phyloP scores from a whole-genome alignment of 2,888 invertebrate species.

The Cerastis rubricosa region DNA sequence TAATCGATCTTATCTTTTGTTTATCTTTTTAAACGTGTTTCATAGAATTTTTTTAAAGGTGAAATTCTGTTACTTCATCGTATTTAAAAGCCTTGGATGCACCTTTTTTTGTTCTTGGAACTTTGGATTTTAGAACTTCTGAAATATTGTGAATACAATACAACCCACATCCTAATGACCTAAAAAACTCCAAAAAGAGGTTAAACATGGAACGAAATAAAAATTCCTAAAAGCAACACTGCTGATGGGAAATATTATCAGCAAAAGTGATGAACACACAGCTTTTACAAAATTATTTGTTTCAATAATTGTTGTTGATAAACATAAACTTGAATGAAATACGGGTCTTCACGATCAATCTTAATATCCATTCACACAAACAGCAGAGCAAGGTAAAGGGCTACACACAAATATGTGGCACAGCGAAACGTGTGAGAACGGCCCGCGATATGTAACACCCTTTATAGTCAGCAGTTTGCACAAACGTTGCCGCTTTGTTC shows the following conservation, averaged over 20 bases:
- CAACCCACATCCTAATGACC: background rate
- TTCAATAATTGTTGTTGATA: background rate
- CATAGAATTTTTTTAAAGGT: conserved; percentile 24
- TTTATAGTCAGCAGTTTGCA: conserved; percentile 57
- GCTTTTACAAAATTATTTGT: background rate
- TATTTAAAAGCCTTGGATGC: background rate
- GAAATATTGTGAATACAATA: background rate
- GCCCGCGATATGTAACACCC: conserved; percentile 63
- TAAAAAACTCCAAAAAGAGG: background rate
- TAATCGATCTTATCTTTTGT: conserved; percentile 59
- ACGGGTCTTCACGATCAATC: no score
- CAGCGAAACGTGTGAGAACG: conserved; percentile 68
- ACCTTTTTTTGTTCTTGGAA: background rate
- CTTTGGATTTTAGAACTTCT: background rate
- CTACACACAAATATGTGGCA: conserved; percentile 21
- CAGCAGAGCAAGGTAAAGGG: conserved; percentile 26
- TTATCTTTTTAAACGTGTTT: conserved; percentile 55
- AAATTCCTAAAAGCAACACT: background rate
- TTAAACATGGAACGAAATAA: background rate
- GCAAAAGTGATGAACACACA: background rate
- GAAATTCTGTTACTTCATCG: background rate
- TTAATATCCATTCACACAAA: background rate
- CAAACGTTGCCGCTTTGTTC: conserved; percentile 62
- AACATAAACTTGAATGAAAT: background rate
- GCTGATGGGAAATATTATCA: background rate